Conservation (phyloP, 2,888 invertebrate genomes). For the Itoplectis maculator region DNA sequence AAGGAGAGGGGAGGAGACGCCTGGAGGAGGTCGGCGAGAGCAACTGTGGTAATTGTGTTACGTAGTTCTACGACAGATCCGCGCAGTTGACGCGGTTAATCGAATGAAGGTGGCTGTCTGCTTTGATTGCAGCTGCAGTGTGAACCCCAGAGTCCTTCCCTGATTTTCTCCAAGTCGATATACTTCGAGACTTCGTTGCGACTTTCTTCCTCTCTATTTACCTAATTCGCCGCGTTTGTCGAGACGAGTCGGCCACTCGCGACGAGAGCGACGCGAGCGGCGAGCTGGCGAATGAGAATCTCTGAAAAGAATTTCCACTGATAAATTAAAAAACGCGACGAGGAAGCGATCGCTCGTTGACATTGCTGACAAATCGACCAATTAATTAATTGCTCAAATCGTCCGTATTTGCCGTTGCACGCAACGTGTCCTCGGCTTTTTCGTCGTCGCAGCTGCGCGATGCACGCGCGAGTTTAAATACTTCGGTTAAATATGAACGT, state of each 20-base stretch:
- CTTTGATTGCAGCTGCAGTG: slow-evolving; percentile 50
- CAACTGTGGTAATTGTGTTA: slow-evolving; percentile 59
- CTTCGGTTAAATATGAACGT: background rate
- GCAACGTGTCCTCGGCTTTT: background rate
- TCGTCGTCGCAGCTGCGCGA: background rate
- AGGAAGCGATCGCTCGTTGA: background rate
- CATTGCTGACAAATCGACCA: background rate
- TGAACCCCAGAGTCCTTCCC: slow-evolving; percentile 10
- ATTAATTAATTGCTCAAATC: background rate
- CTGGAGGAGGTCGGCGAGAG: slow-evolving; percentile 53
- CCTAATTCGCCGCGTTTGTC: slow-evolving; percentile 7
- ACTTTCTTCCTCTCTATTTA: slow-evolving; percentile 22
- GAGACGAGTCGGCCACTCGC: background rate
- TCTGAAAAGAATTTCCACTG: background rate
- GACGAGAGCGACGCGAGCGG: background rate
- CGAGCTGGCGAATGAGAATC: slow-evolving; percentile 2
- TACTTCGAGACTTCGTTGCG: slow-evolving; percentile 24
- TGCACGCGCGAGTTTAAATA: background rate
- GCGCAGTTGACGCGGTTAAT: slow-evolving; percentile 52
- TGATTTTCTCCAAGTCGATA: slow-evolving; percentile 19
- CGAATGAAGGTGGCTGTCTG: slow-evolving; percentile 48
- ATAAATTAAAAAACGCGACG: slow-evolving; percentile 1
- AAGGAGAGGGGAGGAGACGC: slow-evolving; percentile 48
- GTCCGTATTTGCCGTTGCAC: background rate
- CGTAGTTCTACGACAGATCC: slow-evolving; percentile 36